Percentiles rank a stretch among this genome's conserved stretches.
These are phyloP conservation scores for Alligator sinensis DNA, from an alignment of 2,113 vertebrate genomes.

Conservation along the genomic window DNA sequence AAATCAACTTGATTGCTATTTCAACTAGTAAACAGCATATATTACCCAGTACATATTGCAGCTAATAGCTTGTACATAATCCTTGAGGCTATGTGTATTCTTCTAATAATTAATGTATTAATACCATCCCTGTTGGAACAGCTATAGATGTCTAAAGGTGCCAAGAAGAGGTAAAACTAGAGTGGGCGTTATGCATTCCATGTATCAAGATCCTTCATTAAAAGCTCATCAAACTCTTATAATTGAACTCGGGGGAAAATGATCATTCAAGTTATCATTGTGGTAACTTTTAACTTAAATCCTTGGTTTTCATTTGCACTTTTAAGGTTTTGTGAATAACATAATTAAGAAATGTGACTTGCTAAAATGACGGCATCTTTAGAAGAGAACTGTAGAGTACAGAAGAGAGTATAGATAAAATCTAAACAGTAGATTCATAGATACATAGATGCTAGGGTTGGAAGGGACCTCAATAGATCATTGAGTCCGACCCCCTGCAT, in stretches of 20 bases:
- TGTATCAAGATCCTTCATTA: not conserved
- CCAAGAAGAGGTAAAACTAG: not conserved
- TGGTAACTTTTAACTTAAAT: not conserved
- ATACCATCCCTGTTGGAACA: not conserved
- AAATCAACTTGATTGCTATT: constrained; percentile 36
- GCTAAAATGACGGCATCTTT: not conserved
- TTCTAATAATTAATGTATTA: constrained; percentile 53
- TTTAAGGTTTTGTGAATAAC: not conserved
- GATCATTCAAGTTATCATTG: not conserved
- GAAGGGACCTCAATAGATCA: no score
- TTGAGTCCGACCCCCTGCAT: no score
- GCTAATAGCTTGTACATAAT: not conserved
- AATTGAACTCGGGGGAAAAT: not conserved
- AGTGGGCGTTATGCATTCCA: not conserved
- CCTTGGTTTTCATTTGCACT: constrained; percentile 4
- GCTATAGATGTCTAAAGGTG: not conserved
- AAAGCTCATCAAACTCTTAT: not conserved
- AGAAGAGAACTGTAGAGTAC: not conserved
- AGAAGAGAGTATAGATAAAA: not conserved
- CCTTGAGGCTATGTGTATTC: not conserved
- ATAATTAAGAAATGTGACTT: not conserved
- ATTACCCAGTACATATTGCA: not conserved
- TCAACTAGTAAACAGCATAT: constrained; percentile 14
- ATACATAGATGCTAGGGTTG: no score
- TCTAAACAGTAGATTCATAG: not conserved